phyloP scores from a whole-genome alignment of 2,113 vertebrate genomes.

The Trogon surrucura region DNA sequence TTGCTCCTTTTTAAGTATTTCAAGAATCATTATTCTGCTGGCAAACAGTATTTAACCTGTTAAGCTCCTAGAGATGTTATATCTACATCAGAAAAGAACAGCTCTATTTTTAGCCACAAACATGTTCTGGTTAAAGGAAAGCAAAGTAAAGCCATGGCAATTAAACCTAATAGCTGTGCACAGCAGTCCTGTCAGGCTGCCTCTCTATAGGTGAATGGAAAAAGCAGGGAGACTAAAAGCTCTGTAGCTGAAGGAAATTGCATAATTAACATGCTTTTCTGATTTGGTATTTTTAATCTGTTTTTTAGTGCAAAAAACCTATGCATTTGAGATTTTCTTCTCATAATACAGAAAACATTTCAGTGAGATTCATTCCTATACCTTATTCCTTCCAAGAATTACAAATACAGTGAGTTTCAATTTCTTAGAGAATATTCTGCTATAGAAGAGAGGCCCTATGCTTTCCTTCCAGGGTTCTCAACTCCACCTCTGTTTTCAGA shows the following conservation, averaged over 20 bases:
- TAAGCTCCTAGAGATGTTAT: slow-evolving; percentile 39
- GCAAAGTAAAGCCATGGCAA: slow-evolving; percentile 59
- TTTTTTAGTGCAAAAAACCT: neutral
- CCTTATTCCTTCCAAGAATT: neutral
- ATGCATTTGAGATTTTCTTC: slow-evolving; percentile 6
- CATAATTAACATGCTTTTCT: neutral
- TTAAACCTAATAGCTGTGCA: slow-evolving; percentile 65
- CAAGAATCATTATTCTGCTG: neutral
- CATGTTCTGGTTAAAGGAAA: slow-evolving; percentile 58
- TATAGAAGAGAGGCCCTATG: neutral
- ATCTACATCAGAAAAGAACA: slow-evolving; percentile 61
- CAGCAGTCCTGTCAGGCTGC: slow-evolving; percentile 19
- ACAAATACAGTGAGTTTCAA: neutral
- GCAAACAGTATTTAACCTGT: neutral
- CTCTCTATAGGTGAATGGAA: slow-evolving; percentile 29
- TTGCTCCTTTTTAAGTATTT: neutral
- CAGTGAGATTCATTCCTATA: neutral
- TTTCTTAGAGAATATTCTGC: neutral
- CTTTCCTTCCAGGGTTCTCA: neutral
- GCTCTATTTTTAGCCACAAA: slow-evolving; percentile 71
- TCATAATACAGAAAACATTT: neutral
- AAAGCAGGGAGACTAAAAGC: slow-evolving; percentile 28
- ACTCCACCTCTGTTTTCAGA: neutral
- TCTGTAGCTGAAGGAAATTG: neutral
- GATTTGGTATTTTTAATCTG: neutral